Conservation (phyloP, 2,113 vertebrate genomes). For the Scophthalmus maximus region DNA sequence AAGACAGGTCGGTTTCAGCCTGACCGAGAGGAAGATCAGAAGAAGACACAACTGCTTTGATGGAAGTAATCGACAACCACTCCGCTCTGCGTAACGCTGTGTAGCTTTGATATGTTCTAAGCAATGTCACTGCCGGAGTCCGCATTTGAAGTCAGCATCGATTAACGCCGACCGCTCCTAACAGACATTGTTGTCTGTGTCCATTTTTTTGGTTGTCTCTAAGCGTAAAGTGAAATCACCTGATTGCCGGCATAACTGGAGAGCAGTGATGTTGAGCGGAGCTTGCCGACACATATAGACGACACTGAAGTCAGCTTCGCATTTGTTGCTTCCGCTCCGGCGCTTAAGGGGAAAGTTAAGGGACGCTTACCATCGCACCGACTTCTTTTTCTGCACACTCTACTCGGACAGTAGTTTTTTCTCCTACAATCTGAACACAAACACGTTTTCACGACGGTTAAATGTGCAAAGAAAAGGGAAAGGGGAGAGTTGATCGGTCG, state of each 20-base stretch:
- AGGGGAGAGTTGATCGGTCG: too few relatives aligned
- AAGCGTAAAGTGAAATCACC: not conserved
- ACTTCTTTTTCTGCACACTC: too few relatives aligned
- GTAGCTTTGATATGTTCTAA: constrained; percentile 25
- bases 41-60: not conserved
- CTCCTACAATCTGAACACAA: too few relatives aligned
- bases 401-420: too few relatives aligned
- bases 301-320: not conserved
- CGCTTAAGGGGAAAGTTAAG: not conserved
- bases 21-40: too few relatives aligned
- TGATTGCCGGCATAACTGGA: not conserved
- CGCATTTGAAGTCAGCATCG: not conserved
- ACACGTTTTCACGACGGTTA: too few relatives aligned
- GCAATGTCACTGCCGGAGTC: not conserved
- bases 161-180: not conserved
- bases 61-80: not conserved
- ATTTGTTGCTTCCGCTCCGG: not conserved
- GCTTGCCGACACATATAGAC: not conserved
- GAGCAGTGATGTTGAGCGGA: not conserved
- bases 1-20: constrained; percentile 9
- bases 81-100: constrained; percentile 6
- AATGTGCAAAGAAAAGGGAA: too few relatives aligned
- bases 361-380: too few relatives aligned
- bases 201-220: not conserved
- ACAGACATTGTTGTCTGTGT: not conserved